Evolutionary conservation across 2,797 vertebrate species (phyloP).

Genomic region (Cirrhinus molitorella): DNA sequence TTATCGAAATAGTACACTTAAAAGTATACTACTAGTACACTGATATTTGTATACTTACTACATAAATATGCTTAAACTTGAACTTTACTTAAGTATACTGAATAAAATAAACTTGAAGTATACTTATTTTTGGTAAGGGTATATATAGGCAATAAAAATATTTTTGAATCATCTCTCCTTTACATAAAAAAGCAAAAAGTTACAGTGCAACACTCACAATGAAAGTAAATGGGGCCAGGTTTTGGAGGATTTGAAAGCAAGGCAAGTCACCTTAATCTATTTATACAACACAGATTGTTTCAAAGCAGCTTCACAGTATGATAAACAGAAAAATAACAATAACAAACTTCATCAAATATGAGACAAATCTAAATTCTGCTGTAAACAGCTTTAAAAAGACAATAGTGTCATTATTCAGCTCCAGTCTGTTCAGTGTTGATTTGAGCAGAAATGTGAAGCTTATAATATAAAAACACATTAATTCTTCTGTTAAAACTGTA

Average conservation of each 20-base stretch:
- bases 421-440: conserved; percentile 7
- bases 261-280: conserved; percentile 9
- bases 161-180: background rate
- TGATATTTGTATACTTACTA: no score
- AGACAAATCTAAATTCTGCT: background rate
- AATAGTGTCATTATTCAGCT: conserved; percentile 5
- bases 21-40: no score
- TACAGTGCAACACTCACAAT: background rate
- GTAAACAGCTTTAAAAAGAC: background rate
- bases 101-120: no score
- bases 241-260: background rate
- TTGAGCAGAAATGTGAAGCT: background rate
- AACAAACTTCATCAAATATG: background rate
- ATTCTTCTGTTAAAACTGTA: background rate
- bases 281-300: background rate
- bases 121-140: no score
- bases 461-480: background rate
- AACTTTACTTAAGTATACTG: no score
- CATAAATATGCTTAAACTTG: no score
- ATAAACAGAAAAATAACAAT: background rate
- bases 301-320: background rate
- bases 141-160: no score
- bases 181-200: background rate
- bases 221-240: background rate
- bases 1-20: no score